A percentile compares a stretch with the other conserved stretches of the same genome.
phyloP scores from a whole-genome alignment of 2,797 vertebrate species.

The Bovichtus diacanthus region DNA sequence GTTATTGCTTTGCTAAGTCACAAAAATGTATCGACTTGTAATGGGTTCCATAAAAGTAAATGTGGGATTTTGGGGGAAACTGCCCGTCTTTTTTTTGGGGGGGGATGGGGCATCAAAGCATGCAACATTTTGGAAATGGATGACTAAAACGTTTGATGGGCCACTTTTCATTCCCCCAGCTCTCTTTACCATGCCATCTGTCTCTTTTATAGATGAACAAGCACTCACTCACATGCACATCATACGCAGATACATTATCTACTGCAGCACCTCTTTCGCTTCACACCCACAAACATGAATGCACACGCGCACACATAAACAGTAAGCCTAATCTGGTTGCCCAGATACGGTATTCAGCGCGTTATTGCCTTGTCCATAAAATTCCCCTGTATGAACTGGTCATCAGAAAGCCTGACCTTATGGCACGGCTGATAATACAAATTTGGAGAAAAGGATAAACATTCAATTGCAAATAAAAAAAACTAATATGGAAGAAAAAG shows the following conservation, averaged over 20 bases:
- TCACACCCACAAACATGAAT: conserved; percentile 14
- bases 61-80: conserved; percentile 44
- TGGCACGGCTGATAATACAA: conserved; percentile 19
- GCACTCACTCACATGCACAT: background rate
- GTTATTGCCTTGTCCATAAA: conserved; percentile 17
- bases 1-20: conserved; percentile 41
- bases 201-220: conserved; percentile 54
- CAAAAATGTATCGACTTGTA: conserved; percentile 46
- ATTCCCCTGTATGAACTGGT: conserved; percentile 8
- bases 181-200: conserved; percentile 56
- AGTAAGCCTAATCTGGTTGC: background rate
- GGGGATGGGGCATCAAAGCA: conserved; percentile 42
- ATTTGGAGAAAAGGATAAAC: conserved; percentile 33
- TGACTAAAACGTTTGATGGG: conserved; percentile 58
- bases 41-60: conserved; percentile 54
- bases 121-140: conserved; percentile 51
- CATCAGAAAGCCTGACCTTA: conserved; percentile 28
- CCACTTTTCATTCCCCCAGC: conserved; percentile 55
- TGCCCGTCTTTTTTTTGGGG: conserved; percentile 21
- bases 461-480: conserved; percentile 18
- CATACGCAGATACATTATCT: conserved; percentile 13
- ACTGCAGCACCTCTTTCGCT: conserved; percentile 21
- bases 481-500: conserved; percentile 16
- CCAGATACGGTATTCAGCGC: conserved; percentile 22
- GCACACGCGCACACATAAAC: background rate